Evolutionary conservation across 2,888 invertebrate genomes (phyloP), one percentile per base, ranked within the genome.

Genomic region (Caradrina kadenii): DNA sequence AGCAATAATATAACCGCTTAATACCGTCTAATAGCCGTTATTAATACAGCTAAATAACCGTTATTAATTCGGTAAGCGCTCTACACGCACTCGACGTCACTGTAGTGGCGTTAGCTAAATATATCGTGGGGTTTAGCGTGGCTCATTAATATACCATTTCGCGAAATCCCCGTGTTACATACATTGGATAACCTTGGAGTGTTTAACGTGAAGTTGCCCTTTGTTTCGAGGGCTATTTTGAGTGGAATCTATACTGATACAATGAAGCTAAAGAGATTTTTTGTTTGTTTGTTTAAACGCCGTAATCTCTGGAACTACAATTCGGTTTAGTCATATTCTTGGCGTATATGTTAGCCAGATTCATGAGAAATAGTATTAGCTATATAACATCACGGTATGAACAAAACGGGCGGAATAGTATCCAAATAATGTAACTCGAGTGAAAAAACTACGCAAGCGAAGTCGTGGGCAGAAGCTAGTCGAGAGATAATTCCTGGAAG

Each of bases 61-160:
- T 72, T 76, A 71, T 71, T 82, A 79, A 63, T 58, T 19, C 19
- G 63, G 31, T 70, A 73, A 82, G 72, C 64, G 50, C 22, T 74
- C 31, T 69, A 79, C 81, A 80, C 61, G 64, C 63, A 63, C 70
- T 60, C 61, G 62, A 73, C 75, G 71, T 75, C 69, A 67, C 3
- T 81, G 71, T 65, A 71, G 81, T 67, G 19, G 73, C 60, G 81
- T 73, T n/a, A 68, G 64, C 83, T 85, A 56, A 83, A 79, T 79
- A 71, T 83, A 73, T 77, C 62, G 52, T 8, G 42, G 55, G 76
- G 56, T 70, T 83, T 77, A 74, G 60, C 54, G 19, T 35, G 81
- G 45, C 73, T 85, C 85, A 83, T 83, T 85, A 83, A 83, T 83
- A 83, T 84, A 76, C 83, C 83, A 83, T 83, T 83, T 83, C 31